Evolutionary conservation across 2,797 vertebrate genomes (phyloP), one percentile per base, ranked within the genome.

Genomic region (Antennarius maculatus): DNA sequence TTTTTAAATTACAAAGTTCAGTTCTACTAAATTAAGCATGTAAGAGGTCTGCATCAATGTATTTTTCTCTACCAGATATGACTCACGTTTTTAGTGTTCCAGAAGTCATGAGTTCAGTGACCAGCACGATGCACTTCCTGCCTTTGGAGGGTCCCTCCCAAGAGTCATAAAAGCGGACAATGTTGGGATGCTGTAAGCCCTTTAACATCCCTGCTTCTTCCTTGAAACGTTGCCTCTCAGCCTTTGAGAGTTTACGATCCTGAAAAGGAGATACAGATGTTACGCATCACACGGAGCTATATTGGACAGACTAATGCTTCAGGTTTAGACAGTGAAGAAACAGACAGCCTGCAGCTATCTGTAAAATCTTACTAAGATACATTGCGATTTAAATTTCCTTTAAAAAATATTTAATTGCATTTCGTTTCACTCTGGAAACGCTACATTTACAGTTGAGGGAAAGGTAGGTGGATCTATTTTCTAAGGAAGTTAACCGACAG

Each of bases 191-290:
- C 86, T 99, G 97, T 78, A 99, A 94, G 47, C 97, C 97, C 79
- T 99, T 99, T 78, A 99, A 84, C 97, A 99, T 99, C 65, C 96
- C 97, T 7, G 97, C 97, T 89, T 99, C 97, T 84, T 99, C 97
- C 89, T 98, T 99, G 90, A 99, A 98, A 54, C 97, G 95, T 57
- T 98, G 97, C 47, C 97, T 93, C 89, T 99, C 97, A 1, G 97
- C 91, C 85, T 95, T 98, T 17, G 97, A 95, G 83, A 99, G 90
- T 79, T 99, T 99, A 64, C 97, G 96, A 91, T 99, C 97, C 97
- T 99, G 61, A 11, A 54, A 17, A 61, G 59, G 7, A 58, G 1
- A 65, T 51, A 76, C 56, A 46, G 1, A 51, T 71, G 52, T 67
- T 5, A 61, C 17, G 62, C 37, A 53, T 46, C 28, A n/a, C 14